phyloP scores from a whole-genome alignment of 2,113 vertebrate genomes.

The Laticauda laticaudata region DNA sequence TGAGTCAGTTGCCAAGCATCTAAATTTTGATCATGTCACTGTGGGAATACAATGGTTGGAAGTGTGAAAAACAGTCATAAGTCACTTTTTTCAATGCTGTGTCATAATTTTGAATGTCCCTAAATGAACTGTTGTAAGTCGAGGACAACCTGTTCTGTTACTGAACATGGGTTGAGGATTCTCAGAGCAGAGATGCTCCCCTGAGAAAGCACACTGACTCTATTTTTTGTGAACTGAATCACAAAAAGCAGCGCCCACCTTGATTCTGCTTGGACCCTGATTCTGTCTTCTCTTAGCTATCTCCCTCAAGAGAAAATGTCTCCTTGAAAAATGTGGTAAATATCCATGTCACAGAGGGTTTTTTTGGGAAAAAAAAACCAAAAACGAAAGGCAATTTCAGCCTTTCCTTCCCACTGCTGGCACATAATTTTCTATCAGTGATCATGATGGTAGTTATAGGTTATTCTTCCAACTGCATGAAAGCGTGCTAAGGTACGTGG shows the following conservation, averaged over 20 bases:
- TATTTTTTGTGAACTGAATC: not conserved
- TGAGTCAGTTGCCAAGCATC: not conserved
- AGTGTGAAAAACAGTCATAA: not conserved
- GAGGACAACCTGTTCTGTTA: not conserved
- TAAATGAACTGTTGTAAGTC: not conserved
- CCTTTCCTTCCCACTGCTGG: not conserved
- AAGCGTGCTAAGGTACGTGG: not conserved
- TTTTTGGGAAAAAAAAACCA: not conserved
- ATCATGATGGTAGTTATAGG: not conserved
- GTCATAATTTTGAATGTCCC: not conserved
- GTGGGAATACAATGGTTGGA: not conserved
- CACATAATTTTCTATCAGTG: not conserved
- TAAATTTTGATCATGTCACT: not conserved
- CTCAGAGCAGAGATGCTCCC: not conserved
- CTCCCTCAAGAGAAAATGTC: not conserved
- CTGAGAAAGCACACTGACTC: not conserved
- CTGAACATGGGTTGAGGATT: not conserved
- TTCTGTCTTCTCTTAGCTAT: not conserved
- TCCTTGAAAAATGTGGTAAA: not conserved
- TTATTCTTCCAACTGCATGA: not conserved
- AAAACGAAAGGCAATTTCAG: no score
- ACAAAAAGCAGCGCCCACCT: not conserved
- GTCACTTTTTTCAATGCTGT: not conserved
- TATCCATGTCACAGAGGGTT: not conserved
- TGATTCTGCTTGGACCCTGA: not conserved